Percentiles rank a stretch among this genome's conserved stretches.
Evolutionary conservation across 1,140 invertebrate genomes (phyloP).

Genomic region (Aphis gossypii): DNA sequence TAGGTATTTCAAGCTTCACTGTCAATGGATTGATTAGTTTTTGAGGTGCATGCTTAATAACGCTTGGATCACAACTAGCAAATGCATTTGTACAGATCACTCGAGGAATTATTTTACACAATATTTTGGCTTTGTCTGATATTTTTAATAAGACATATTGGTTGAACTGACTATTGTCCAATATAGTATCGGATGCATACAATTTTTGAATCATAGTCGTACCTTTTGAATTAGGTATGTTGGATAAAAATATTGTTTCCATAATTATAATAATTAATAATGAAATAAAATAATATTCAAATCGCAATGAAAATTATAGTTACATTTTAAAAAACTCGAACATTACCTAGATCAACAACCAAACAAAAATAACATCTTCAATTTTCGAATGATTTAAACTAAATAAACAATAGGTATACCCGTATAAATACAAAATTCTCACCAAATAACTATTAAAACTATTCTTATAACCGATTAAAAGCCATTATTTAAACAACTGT

Average conservation of each 20-base stretch:
- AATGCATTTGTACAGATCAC: not conserved
- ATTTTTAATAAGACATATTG: conserved; percentile 38
- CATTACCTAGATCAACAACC: not conserved
- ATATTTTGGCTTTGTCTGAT: not conserved
- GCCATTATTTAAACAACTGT: not conserved
- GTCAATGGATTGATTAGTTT: conserved; percentile 15
- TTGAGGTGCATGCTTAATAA: not conserved
- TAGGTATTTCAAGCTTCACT: not conserved
- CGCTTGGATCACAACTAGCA: conserved; percentile 27
- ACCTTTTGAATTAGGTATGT: not conserved
- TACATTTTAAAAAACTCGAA: not conserved
- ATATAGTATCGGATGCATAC: not conserved
- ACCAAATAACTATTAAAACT: too few relatives aligned
- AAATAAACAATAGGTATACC: not conserved
- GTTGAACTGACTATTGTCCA: not conserved
- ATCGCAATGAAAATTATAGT: not conserved
- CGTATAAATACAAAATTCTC: too few relatives aligned
- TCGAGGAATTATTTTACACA: conserved; percentile 30
- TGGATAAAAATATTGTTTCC: not conserved
- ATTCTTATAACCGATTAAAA: not conserved
- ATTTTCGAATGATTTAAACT: not conserved
- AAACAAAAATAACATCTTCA: not conserved
- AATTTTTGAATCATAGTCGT: conserved; percentile 24
- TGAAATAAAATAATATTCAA: not conserved
- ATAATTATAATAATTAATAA: not conserved